Evolutionary conservation across 2,888 invertebrate species (phyloP).

Genomic region (Neoaliturus tenellus): DNA sequence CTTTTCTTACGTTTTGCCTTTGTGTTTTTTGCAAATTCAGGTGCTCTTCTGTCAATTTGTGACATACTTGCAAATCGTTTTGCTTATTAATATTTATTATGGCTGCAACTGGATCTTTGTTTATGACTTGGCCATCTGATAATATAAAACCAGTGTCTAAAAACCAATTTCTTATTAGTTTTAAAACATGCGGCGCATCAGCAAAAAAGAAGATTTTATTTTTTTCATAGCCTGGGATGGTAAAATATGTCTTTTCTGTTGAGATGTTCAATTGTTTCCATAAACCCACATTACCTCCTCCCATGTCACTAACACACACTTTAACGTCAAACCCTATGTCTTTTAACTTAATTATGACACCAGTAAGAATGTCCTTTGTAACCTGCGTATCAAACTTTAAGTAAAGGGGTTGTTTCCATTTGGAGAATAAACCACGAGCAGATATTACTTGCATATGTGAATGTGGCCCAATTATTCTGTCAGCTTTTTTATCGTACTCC

Average conservation of each 20-base stretch:
- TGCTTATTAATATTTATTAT: constrained; percentile 18
- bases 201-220: constrained; percentile 39
- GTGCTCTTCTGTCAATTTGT: constrained; percentile 16
- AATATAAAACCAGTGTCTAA: constrained; percentile 42
- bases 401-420: constrained; percentile 33
- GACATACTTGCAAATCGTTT: constrained; percentile 34
- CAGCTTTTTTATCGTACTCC: no score
- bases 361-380: constrained; percentile 8
- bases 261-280: not conserved
- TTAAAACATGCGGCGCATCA: constrained; percentile 41
- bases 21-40: constrained; percentile 28
- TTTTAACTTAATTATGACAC: constrained; percentile 1
- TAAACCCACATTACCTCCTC: constrained; percentile 23
- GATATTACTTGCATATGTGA: constrained; percentile 8
- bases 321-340: constrained; percentile 27
- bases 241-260: not conserved
- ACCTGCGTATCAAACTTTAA: constrained; percentile 30
- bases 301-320: constrained; percentile 42
- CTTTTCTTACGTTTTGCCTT: constrained; percentile 44
- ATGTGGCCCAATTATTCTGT: constrained; percentile 18
- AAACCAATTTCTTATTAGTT: constrained; percentile 37
- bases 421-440: constrained; percentile 12
- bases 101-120: constrained; percentile 22
- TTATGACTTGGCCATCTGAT: constrained; percentile 3
- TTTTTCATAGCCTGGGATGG: not conserved